These are phyloP conservation scores for Botia kubotai DNA, from an alignment of 2,797 vertebrate genomes.

Conservation along the genomic window DNA sequence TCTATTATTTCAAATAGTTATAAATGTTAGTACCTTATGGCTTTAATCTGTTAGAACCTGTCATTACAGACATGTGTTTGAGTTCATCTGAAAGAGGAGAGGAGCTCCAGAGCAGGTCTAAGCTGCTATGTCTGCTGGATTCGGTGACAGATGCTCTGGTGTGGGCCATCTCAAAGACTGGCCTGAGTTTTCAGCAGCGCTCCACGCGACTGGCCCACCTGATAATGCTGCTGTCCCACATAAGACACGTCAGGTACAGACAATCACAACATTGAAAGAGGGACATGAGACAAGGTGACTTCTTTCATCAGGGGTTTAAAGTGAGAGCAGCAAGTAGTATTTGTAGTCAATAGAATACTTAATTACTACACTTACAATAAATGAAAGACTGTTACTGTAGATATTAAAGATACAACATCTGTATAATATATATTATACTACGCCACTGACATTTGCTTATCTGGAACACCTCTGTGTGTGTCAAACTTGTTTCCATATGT, in stretches of 20 bases:
- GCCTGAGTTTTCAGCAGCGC: conserved; percentile 88
- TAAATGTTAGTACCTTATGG: background rate
- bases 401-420: no score
- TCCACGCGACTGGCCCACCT: conserved; percentile 91
- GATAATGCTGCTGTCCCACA: conserved; percentile 95
- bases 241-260: conserved; percentile 88
- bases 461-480: no score
- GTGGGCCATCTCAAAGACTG: conserved; percentile 91
- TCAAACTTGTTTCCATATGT: no score
- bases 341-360: no score
- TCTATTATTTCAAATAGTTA: background rate
- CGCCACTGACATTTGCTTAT: no score
- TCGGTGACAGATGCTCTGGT: conserved; percentile 91
- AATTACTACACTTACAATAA: no score
- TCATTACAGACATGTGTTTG: conserved; percentile 85
- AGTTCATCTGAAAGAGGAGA: conserved; percentile 76
- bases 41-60: conserved; percentile 18
- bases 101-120: conserved; percentile 86
- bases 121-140: conserved; percentile 87
- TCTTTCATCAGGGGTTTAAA: no score
- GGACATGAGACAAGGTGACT: no score
- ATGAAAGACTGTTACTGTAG: no score
- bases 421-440: no score
- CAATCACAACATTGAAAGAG: no score
- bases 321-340: no score